phyloP scores from a whole-genome alignment of 2,797 vertebrate genomes.

The Galago senegalensis region DNA sequence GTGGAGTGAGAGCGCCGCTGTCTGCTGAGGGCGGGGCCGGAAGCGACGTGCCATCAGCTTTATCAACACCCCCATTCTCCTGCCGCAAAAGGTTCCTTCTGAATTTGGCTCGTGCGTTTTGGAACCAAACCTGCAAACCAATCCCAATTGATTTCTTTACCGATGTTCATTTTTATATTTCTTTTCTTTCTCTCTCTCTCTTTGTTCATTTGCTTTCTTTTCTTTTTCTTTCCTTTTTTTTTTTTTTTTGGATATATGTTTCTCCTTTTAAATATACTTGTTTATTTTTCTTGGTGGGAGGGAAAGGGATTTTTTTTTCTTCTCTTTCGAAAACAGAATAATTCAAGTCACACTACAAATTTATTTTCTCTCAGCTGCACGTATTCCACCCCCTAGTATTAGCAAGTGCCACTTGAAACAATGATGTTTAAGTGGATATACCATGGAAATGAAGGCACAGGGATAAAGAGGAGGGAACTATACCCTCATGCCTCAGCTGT shows the following conservation, averaged over 20 bases:
- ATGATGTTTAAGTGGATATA: background rate
- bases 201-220: slow-evolving; percentile 81
- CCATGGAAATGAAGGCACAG: background rate
- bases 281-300: background rate
- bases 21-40: slow-evolving; percentile 97
- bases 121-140: slow-evolving; percentile 99
- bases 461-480: background rate
- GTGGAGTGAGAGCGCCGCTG: slow-evolving; percentile 98
- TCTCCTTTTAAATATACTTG: slow-evolving; percentile 83
- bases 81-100: slow-evolving; percentile 99
- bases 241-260: slow-evolving; percentile 12
- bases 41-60: slow-evolving; percentile 99
- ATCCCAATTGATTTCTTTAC: slow-evolving; percentile 98
- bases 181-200: slow-evolving; percentile 87
- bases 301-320: background rate
- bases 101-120: slow-evolving; percentile 99
- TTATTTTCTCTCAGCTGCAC: background rate
- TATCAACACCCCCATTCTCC: slow-evolving; percentile 99
- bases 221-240: slow-evolving; percentile 73
- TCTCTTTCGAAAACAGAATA: slow-evolving; percentile 40
- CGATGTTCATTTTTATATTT: slow-evolving; percentile 87
- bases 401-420: background rate
- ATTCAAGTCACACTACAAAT: background rate
- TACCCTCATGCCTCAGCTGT: background rate
- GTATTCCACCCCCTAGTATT: background rate